Evolutionary conservation across 2,888 invertebrate genomes (phyloP).

Genomic region (Scelioninae gen. 1): DNA sequence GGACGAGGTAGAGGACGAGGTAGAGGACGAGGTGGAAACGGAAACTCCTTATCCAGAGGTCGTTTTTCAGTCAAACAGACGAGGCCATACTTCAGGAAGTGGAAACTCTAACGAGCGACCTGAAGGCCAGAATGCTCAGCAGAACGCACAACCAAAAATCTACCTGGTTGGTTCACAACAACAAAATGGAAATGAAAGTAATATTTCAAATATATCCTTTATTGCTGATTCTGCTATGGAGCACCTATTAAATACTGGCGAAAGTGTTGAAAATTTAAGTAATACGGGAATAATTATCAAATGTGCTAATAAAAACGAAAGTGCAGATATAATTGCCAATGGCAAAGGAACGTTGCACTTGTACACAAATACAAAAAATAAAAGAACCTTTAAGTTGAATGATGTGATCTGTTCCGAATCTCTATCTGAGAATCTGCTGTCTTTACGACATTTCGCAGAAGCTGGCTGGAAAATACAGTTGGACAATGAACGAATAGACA

Average conservation of each 20-base stretch:
- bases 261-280: not conserved
- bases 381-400: not conserved
- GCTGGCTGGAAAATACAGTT: slow-evolving; percentile 3
- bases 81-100: no score
- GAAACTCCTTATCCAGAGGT: no score
- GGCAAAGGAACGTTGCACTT: slow-evolving; percentile 4
- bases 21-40: no score
- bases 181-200: no score
- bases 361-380: not conserved
- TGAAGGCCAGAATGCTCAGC: no score
- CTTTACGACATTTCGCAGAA: slow-evolving; percentile 13
- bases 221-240: slow-evolving; percentile 17
- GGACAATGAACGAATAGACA: slow-evolving; percentile 16
- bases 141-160: no score
- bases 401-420: slow-evolving; percentile 17
- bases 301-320: slow-evolving; percentile 23
- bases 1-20: no score
- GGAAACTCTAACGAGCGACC: no score
- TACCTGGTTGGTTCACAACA: no score
- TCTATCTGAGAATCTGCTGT: slow-evolving; percentile 8
- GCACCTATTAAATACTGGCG: not conserved
- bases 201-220: not conserved
- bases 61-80: no score
- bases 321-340: slow-evolving; percentile 6
- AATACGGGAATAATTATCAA: slow-evolving; percentile 6